phyloP scores from a whole-genome alignment of 2,113 vertebrate genomes.

The Dicaeum eximium region DNA sequence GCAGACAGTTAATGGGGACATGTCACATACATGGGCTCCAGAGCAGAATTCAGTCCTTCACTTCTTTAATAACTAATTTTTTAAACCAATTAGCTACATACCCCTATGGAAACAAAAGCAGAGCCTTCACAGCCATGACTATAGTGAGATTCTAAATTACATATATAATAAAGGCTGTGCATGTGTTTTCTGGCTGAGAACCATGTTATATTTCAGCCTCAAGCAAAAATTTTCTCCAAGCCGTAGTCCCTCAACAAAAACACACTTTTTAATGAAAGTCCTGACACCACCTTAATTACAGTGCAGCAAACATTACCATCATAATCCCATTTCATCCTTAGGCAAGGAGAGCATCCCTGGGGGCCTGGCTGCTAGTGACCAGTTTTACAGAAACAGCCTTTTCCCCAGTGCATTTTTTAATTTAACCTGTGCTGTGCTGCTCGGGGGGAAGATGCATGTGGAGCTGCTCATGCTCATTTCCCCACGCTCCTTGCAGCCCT shows the following conservation, averaged over 20 bases:
- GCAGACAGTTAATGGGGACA: not conserved
- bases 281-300: slow-evolving; percentile 50
- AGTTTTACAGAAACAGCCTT: not conserved
- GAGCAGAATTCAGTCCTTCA: not conserved
- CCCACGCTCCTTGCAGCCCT: not conserved
- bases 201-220: slow-evolving; percentile 25
- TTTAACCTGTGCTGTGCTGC: not conserved
- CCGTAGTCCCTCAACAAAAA: not conserved
- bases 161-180: not conserved
- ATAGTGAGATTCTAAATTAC: not conserved
- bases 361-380: not conserved
- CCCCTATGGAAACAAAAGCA: not conserved
- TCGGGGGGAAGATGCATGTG: rapidly evolving
- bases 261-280: slow-evolving; percentile 42
- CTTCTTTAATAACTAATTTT: not conserved
- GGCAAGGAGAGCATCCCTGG: slow-evolving; percentile 5
- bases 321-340: slow-evolving; percentile 40
- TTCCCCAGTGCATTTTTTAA: not conserved
- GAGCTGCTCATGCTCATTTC: not conserved
- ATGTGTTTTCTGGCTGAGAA: not conserved
- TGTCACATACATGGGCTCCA: not conserved
- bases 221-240: slow-evolving; percentile 31
- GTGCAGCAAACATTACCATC: slow-evolving; percentile 14
- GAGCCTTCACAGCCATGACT: not conserved
- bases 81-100: not conserved